Base-by-base conservation (phyloP, 2,888 invertebrate genomes). In the Alsophila aescularia region DNA sequence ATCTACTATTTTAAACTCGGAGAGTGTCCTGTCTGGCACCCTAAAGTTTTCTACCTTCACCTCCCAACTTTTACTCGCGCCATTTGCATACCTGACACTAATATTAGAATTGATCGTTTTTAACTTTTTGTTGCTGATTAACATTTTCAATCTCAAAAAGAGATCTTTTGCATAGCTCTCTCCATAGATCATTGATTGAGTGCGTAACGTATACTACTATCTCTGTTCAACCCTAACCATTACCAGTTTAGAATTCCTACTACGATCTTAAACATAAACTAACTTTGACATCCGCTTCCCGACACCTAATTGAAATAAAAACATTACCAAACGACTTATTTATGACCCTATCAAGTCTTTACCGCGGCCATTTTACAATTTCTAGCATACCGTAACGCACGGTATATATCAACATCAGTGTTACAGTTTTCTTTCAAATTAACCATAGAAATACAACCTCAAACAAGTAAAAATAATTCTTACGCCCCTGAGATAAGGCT, bases 351-450 rank as follows among this genome's bases (percentile, higher is more conserved):
- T 27, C 18, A 27, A 32, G 52, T 53, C 32, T 61, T 68, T 64
- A 63, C 47, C 52, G 48, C 61, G 35, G 41, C 64, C 59, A 65
- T 65, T 62, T 60, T 62, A 58, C 62, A 64, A 66, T 61, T 58
- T 60, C 54, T 58, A 50, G 51, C 58, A 64, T 67, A 52, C 57
- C 59, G 58, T 43, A 57, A 44, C 52, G 42, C 52, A 58, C 58
- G 41, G 50, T 58, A 66, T 70, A 64, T 66, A 70, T 71, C 71
- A 70, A 64, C 64, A 58, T 69, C 69, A 70, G 35, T 60, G 71
- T 52, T 70, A 69, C 68, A 67, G 60, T 71, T 71, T 67, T 68
- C 64, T 66, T 64, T 65, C 48, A 66, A 68, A 69, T 68, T 64
- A 58, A 59, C 53, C 48, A 52, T 35, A 52, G 47, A 44, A 47